Conservation (phyloP, 2,888 invertebrate genomes). For the Lithophane leautieri region DNA sequence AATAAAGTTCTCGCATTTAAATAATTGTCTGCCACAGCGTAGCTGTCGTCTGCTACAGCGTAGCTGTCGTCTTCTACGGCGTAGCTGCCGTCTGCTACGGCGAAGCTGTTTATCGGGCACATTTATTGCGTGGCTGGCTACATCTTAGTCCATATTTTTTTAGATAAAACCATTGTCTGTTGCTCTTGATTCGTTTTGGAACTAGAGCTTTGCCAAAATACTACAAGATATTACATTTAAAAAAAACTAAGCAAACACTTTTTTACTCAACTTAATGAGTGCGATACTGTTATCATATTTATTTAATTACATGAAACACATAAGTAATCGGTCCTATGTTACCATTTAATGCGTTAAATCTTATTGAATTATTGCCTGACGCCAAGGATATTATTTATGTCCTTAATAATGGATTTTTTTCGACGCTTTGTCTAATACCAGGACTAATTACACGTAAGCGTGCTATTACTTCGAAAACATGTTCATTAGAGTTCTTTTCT, state of each 20-base stretch:
- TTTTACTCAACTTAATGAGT: too few species aligned
- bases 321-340: background rate
- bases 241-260: background rate
- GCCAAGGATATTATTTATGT: conserved; percentile 15
- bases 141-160: background rate
- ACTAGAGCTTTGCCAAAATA: background rate
- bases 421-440: background rate
- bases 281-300: too few species aligned
- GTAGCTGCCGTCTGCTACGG: background rate
- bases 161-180: background rate
- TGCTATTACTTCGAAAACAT: background rate
- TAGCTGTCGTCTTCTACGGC: background rate
- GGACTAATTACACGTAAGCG: background rate
- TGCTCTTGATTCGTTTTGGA: background rate
- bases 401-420: conserved; percentile 20
- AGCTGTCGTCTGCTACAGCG: background rate
- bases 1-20: background rate
- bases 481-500: background rate
- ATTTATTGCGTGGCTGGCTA: background rate
- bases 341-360: background rate
- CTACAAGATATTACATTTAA: background rate
- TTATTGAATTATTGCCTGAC: conserved; percentile 1
- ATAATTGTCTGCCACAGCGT: background rate
- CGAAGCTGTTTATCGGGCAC: background rate
- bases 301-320: background rate